phyloP scores from a whole-genome alignment of 1,140 invertebrate genomes.

The Apis laboriosa region DNA sequence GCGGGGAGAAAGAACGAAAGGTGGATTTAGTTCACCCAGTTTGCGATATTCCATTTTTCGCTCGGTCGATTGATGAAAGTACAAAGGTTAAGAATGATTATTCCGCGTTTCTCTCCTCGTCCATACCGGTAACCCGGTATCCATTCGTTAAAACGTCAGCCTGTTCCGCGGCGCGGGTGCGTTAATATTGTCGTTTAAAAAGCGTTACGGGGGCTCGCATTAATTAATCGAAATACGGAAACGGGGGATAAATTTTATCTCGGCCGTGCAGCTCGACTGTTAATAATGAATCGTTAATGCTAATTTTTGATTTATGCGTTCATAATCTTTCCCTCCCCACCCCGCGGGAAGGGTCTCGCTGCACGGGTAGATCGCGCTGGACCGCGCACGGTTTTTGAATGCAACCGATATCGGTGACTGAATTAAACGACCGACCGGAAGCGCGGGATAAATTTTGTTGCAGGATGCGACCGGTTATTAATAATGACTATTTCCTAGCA shows the following conservation, averaged over 20 bases:
- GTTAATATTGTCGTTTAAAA: conserved; percentile 49
- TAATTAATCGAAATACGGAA: conserved; percentile 54
- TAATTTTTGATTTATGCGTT: conserved; percentile 55
- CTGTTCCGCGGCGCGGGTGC: conserved; percentile 27
- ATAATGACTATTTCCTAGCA: conserved; percentile 51
- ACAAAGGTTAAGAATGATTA: neutral
- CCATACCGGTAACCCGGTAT: neutral
- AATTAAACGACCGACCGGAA: conserved; percentile 47
- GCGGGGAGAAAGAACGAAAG: neutral
- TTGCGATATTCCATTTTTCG: neutral
- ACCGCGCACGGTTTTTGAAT: conserved; percentile 39
- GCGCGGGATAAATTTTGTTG: conserved; percentile 48
- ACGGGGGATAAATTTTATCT: conserved; percentile 54
- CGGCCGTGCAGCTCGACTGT: conserved; percentile 40
- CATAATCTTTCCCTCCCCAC: conserved; percentile 41
- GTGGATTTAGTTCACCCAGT: neutral
- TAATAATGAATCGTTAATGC: conserved; percentile 55
- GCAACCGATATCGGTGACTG: conserved; percentile 48
- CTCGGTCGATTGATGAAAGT: neutral
- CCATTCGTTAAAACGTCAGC: conserved; percentile 38
- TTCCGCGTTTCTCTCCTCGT: neutral
- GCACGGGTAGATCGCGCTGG: conserved; percentile 17
- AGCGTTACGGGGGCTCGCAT: conserved; percentile 19
- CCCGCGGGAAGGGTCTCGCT: conserved; percentile 14
- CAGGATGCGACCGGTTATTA: conserved; percentile 44